Evolutionary conservation across 2,797 vertebrate genomes (phyloP), one percentile per base, ranked within the genome.

Genomic region (Chaenodraco wilsoni): DNA sequence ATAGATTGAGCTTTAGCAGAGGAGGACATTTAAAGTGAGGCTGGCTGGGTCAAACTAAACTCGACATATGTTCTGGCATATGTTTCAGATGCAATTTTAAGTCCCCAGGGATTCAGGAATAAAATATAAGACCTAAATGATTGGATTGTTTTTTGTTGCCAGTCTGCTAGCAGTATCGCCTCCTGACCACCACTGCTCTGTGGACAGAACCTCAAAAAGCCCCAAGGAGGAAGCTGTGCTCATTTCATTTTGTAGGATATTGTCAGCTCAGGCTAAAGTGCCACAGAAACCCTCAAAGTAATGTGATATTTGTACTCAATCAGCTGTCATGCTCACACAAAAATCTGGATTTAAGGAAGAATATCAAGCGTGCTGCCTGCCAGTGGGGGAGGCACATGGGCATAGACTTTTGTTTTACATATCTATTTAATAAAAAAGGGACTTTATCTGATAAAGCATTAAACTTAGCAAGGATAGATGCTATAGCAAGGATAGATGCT

Each of bases 21-120:
- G 37, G 45, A 78, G 65, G 69, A 62, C 78, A 72, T 76, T 85
- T 68, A 76, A 75, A 74, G 45, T 19, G 54, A 76, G 76, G 61
- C 55, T 60, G 43, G 63, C 66, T 27, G 45, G 73, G 71, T 72
- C 65, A 60, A 23, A 46, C 46, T 33, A 27, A 77, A 74, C 63
- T 66, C 21, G 8, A 74, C 88, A 85, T 86, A 72, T 85, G 89
- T 74, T 74, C 71, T 68, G 63, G 45, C 88, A 84, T 78, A 84
- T 82, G 87, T 82, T 83, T 89, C 73, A 74, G 82, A 86, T 85
- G 73, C 57, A 81, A 84, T 86, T 81, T 78, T 55, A 72, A 76
- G 59, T 77, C 85, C 61, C 60, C 17, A 0, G 44, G 70, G 76
- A 72, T 65, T 56, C 19, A 83, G 69, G 57, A 74, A 69, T 76